Conservation (phyloP, 2,113 vertebrate genomes). For the Nothocercus julius region DNA sequence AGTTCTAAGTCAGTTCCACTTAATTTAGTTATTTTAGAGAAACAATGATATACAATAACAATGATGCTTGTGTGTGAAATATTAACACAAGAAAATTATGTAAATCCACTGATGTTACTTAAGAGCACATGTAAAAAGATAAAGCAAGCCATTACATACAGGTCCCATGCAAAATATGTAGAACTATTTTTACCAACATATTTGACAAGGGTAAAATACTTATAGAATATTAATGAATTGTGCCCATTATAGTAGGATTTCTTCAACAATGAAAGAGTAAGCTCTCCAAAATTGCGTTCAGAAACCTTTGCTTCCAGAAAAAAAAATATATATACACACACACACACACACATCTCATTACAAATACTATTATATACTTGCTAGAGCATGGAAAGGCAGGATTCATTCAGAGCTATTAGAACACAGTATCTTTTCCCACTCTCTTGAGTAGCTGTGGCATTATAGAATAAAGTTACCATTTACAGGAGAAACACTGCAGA, state of each 20-base stretch:
- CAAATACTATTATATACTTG: background rate
- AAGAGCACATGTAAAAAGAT: background rate
- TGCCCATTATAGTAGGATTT: background rate
- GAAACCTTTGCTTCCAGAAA: background rate
- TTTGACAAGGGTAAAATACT: background rate
- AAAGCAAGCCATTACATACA: background rate
- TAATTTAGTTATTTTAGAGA: background rate
- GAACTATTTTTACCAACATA: background rate
- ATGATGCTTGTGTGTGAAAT: background rate
- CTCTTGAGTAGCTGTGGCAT: background rate
- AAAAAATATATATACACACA: background rate
- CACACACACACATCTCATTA: too few species aligned
- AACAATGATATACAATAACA: too few species aligned
- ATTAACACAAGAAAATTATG: background rate
- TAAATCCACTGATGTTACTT: background rate
- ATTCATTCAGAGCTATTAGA: background rate
- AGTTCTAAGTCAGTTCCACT: background rate
- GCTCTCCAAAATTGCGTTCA: background rate
- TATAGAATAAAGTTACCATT: background rate
- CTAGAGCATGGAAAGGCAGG: background rate
- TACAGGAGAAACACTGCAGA: background rate
- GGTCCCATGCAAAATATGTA: background rate
- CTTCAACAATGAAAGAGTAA: background rate
- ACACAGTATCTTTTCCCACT: background rate
- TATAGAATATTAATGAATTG: background rate